phyloP scores from a whole-genome alignment of 2,797 vertebrate species.

The Silurus lanzhouensis region DNA sequence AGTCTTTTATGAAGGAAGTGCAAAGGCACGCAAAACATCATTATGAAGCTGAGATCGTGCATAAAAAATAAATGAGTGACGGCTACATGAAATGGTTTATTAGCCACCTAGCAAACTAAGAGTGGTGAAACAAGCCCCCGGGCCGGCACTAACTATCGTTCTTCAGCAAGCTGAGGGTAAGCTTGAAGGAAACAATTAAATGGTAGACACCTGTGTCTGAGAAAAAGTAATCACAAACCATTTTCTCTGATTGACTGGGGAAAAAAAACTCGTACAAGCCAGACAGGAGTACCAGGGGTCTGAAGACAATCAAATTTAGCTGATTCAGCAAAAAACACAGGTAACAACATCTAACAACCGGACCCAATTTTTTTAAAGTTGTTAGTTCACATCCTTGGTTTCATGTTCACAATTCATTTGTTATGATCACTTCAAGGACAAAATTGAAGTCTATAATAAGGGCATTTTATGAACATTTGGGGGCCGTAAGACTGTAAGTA shows the following conservation, averaged over 20 bases:
- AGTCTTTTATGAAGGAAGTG: not conserved
- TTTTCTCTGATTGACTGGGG: not conserved
- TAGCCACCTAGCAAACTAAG: not conserved
- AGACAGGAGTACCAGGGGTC: not conserved
- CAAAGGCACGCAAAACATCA: no score
- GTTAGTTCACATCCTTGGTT: not conserved
- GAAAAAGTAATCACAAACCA: not conserved
- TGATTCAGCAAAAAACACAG: not conserved
- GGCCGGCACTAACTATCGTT: not conserved
- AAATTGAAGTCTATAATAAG: not conserved
- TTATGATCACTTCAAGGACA: not conserved
- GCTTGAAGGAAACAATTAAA: not conserved
- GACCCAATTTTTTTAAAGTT: not conserved
- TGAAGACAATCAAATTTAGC: not conserved
- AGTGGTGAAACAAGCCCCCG: not conserved
- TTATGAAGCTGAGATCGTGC: not conserved
- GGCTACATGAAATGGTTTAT: not conserved
- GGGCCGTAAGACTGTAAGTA: not conserved
- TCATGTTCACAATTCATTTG: not conserved
- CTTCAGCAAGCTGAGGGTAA: not conserved
- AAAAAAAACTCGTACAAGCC: not conserved
- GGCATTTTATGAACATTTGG: not conserved
- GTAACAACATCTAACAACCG: not conserved
- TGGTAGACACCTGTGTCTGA: not conserved
- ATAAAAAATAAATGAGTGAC: not conserved